Conservation (phyloP, 2,888 invertebrate genomes). For the Pachydiplax longipennis region DNA sequence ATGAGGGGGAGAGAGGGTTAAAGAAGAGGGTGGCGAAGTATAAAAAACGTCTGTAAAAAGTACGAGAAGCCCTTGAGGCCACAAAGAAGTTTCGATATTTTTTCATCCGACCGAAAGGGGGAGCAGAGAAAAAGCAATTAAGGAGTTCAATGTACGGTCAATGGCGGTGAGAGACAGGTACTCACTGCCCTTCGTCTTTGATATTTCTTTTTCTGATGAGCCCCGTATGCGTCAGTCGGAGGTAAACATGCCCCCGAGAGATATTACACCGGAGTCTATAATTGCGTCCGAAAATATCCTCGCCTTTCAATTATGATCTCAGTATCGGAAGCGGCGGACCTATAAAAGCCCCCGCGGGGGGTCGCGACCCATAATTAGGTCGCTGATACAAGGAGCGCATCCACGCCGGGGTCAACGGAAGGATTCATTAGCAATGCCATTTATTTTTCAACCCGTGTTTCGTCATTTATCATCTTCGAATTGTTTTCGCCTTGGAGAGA, state of each 20-base stretch:
- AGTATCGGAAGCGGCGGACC: too few species aligned
- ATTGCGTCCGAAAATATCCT: not conserved
- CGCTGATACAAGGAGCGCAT: too few species aligned
- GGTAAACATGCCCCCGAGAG: not conserved
- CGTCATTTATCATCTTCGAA: too few species aligned
- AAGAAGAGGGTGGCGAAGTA: not conserved
- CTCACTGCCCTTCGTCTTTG: not conserved
- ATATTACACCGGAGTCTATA: not conserved
- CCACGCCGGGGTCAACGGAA: too few species aligned
- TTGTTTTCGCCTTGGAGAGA: too few species aligned
- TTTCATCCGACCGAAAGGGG: not conserved
- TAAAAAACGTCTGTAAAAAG: not conserved
- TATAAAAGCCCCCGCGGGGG: too few species aligned
- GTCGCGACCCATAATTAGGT: too few species aligned
- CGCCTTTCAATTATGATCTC: too few species aligned
- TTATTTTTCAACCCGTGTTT: too few species aligned
- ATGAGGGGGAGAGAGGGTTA: not conserved
- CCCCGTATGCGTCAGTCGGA: not conserved
- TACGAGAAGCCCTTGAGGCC: conserved; percentile 9
- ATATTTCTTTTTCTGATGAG: not conserved
- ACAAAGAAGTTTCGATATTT: not conserved
- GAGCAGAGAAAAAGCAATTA: conserved; percentile 3
- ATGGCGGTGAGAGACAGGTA: conserved; percentile 3
- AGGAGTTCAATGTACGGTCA: conserved; percentile 37
- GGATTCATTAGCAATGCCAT: too few species aligned